Percentiles rank a stretch among this genome's conserved stretches.
Evolutionary conservation across 2,888 invertebrate species (phyloP).

Genomic region (Conchocele bisecta): DNA sequence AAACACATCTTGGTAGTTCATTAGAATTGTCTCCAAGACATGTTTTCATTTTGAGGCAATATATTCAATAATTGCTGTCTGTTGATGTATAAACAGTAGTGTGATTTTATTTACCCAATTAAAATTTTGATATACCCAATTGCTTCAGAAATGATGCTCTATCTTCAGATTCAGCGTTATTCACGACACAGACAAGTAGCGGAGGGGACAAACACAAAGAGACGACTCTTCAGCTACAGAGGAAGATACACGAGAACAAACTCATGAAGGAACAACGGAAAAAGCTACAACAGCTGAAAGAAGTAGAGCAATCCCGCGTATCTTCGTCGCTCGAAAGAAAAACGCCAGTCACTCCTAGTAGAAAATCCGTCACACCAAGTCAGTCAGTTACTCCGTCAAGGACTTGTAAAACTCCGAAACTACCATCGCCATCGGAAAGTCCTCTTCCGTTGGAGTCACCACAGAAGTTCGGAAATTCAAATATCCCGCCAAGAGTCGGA

Average conservation of each 20-base stretch:
- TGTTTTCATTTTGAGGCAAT: too few relatives aligned
- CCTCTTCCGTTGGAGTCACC: constrained; percentile 38
- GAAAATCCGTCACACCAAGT: constrained; percentile 30
- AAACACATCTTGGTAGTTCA: too few relatives aligned
- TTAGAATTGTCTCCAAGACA: too few relatives aligned
- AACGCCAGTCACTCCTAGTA: constrained; percentile 22
- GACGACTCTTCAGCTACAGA: constrained; percentile 87
- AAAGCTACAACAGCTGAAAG: constrained; percentile 52
- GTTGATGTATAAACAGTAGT: too few relatives aligned
- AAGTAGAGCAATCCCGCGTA: constrained; percentile 25
- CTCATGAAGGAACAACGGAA: constrained; percentile 87
- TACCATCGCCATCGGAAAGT: constrained; percentile 26
- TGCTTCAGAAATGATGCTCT: neutral
- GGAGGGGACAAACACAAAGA: constrained; percentile 84
- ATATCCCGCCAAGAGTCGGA: neutral
- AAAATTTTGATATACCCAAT: too few relatives aligned
- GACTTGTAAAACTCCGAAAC: constrained; percentile 20
- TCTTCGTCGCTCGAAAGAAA: constrained; percentile 5
- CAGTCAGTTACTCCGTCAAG: constrained; percentile 28
- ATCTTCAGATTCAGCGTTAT: constrained; percentile 60
- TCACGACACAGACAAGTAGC: constrained; percentile 41
- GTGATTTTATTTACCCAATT: too few relatives aligned
- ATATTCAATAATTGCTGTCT: too few relatives aligned
- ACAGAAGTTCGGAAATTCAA: constrained; percentile 16
- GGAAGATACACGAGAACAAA: constrained; percentile 88